A percentile compares a stretch with the other conserved stretches of the same genome.
Evolutionary conservation across 2,888 invertebrate genomes (phyloP).

Genomic region (Tetragonula carbonaria): DNA sequence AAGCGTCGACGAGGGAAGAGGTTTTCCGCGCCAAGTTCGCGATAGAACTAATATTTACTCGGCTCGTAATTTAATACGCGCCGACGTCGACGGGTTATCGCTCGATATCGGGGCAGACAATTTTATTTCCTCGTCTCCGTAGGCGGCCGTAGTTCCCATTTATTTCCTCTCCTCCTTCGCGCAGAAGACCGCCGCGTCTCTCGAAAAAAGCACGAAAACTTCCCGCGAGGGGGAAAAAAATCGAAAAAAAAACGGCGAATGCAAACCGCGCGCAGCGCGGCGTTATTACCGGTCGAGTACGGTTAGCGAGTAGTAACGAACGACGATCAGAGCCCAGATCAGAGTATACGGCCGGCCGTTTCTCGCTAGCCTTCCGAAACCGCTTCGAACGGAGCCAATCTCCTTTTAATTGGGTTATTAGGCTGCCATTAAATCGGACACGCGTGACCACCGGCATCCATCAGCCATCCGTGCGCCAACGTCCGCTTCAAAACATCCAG

Average conservation of each 20-base stretch:
- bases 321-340: conserved; percentile 25
- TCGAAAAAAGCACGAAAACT: not conserved
- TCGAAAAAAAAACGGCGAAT: not conserved
- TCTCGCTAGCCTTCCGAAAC: conserved; percentile 62
- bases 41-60: conserved; percentile 33
- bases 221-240: not conserved
- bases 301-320: conserved; percentile 39
- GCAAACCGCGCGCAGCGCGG: not conserved
- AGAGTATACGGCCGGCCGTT: conserved; percentile 32
- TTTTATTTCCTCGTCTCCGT: conserved; percentile 26
- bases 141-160: conserved; percentile 4
- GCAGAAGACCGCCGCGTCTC: not conserved
- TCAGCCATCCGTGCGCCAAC: conserved; percentile 31
- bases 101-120: conserved; percentile 23
- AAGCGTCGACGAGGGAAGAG: not conserved
- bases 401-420: conserved; percentile 78
- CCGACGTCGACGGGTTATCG: not conserved
- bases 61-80: conserved; percentile 41
- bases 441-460: conserved; percentile 52
- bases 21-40: conserved; percentile 1
- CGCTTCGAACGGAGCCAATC: conserved; percentile 71
- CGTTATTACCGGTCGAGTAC: not conserved
- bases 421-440: conserved; percentile 72
- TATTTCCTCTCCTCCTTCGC: conserved; percentile 2
- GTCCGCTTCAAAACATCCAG: conserved; percentile 40